A percentile compares a stretch with the other conserved stretches of the same genome.
These are phyloP conservation scores for Epiperipatus broadwayi DNA, from an alignment of 2,888 invertebrate genomes.

Conservation along the genomic window DNA sequence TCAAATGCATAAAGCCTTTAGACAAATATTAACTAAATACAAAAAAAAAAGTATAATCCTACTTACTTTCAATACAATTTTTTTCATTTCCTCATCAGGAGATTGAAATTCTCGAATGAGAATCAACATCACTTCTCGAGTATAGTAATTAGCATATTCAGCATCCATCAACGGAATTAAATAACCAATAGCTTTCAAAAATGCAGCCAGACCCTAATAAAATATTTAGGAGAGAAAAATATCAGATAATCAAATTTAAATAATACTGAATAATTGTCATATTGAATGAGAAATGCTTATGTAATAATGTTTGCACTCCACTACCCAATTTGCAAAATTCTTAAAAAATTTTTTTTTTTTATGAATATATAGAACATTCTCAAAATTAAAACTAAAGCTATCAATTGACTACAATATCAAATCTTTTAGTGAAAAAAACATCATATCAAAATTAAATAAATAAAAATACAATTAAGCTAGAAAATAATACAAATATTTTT, in stretches of 20 bases:
- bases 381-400: too few relatives aligned
- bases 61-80: constrained; percentile 83
- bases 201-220: constrained; percentile 86
- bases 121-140: constrained; percentile 96
- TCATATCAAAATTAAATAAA: too few relatives aligned
- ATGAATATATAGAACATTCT: too few relatives aligned
- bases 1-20: not conserved
- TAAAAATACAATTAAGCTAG: too few relatives aligned
- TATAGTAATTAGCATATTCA: constrained; percentile 98
- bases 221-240: constrained; percentile 12
- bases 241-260: not conserved
- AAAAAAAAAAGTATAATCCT: not conserved
- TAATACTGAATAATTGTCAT: not conserved
- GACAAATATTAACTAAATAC: not conserved
- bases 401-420: too few relatives aligned
- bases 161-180: constrained; percentile 98
- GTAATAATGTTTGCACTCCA: not conserved
- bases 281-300: not conserved
- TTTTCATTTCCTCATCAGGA: constrained; percentile 99
- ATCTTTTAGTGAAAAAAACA: too few relatives aligned
- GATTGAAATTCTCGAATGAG: constrained; percentile 97
- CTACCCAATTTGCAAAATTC: not conserved
- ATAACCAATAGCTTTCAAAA: constrained; percentile 96
- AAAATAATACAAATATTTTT: too few relatives aligned
- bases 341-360: too few relatives aligned